Percentiles rank a stretch among this genome's conserved stretches.
These are phyloP conservation scores for Sigmodon hispidus DNA, from an alignment of 2,113 vertebrate genomes.

Conservation along the genomic window DNA sequence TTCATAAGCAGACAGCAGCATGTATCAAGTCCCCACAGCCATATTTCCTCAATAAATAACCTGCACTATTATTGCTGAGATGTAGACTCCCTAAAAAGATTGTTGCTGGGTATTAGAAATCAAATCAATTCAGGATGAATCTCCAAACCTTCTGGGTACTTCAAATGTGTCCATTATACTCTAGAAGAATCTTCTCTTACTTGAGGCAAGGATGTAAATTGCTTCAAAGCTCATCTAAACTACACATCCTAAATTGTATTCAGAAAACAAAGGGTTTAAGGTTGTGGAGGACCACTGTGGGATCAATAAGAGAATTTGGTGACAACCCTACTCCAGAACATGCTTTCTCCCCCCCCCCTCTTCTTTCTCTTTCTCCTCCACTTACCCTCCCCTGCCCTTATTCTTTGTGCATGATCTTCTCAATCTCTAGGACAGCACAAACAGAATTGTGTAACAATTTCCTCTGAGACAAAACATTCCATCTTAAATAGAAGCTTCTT, in stretches of 20 bases:
- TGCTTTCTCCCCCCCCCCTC: rapidly evolving
- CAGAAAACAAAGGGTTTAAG: background rate
- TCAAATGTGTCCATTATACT: background rate
- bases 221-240: conserved; percentile 19
- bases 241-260: background rate
- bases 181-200: conserved; percentile 5
- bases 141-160: background rate
- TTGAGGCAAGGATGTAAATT: background rate
- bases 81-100: background rate
- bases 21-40: background rate
- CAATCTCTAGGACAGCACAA: background rate
- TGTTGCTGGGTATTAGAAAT: background rate
- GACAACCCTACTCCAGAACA: too few relatives aligned
- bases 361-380: background rate
- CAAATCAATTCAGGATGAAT: background rate
- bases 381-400: too few relatives aligned
- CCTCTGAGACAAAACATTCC: background rate
- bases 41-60: background rate
- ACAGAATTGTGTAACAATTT: background rate
- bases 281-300: background rate
- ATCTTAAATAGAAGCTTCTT: background rate
- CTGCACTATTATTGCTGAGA: background rate
- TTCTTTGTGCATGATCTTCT: background rate
- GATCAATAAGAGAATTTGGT: background rate
- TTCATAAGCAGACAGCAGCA: background rate